Evolutionary conservation across 1,140 invertebrate genomes (phyloP), one percentile per base, ranked within the genome.

Genomic region (Drosophila nigrodunni): DNA sequence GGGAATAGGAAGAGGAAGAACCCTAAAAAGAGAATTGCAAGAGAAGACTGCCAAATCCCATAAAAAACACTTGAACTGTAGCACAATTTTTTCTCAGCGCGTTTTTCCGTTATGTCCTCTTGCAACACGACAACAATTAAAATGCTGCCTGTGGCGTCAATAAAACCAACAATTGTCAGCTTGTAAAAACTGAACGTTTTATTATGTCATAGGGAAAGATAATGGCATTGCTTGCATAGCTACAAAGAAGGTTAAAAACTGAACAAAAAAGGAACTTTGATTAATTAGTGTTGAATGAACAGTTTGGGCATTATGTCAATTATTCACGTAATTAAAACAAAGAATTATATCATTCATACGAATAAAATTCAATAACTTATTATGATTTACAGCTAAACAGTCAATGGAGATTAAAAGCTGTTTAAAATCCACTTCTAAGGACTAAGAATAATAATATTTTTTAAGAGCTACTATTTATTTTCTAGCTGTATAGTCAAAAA

Each of bases 111-210:
- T 65, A 25, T 46, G 62, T 55, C 39, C 62, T 65, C 49, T 64
- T 65, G 62, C 64, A 66, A 68, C 81, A 52, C 15, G 77, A 74
- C 75, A 72, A 65, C 77, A 87, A 86, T 86, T 86, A 86, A 86
- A 86, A 87, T 52, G 74, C 74, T 60, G 74, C 81, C 81, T 47
- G 37, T 71, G 67, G 74, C 81, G 73, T 80, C 78, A 71, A 74
- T 77, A 74, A 43, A 76, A 67, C 35, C 41, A 58, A 77, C 80
- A 78, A 82, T 77, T 86, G 72, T 71, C 82, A 76, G 75, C 37
- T 82, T 78, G 72, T 76, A 68, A 77, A 77, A 74, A 6, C 3
- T 46, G 25, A 46, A 65, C 70, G 64, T 68, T 73, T 73, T 73
- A 75, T 59, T 66, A 52, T 10, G 65, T 44, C 65, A 47, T 30